A percentile compares a stretch with the other conserved stretches of the same genome.
These are phyloP conservation scores for Sebastes oblongus DNA, from an alignment of 2,797 vertebrate genomes.

Conservation along the genomic window DNA sequence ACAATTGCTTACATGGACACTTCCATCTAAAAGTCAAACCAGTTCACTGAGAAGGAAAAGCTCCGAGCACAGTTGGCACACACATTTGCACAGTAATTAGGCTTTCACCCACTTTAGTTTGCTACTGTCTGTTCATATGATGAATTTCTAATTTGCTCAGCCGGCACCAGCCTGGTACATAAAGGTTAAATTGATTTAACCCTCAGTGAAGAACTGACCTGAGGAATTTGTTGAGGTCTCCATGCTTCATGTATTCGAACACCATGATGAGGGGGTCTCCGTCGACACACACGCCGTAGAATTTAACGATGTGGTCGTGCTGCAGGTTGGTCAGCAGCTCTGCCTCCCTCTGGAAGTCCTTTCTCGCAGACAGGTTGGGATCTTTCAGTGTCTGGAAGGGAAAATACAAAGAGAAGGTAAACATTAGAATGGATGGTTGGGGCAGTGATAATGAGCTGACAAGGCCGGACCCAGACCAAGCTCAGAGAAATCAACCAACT, in stretches of 20 bases:
- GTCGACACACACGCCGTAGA: constrained; percentile 95
- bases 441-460: background rate
- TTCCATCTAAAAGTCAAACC: background rate
- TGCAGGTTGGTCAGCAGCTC: constrained; percentile 98
- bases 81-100: background rate
- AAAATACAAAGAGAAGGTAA: background rate
- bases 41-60: background rate
- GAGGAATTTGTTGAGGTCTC: constrained; percentile 98
- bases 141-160: background rate
- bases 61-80: background rate
- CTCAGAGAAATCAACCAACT: background rate
- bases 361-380: constrained; percentile 92
- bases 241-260: constrained; percentile 99
- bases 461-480: background rate
- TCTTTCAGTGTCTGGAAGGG: constrained; percentile 91
- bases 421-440: background rate
- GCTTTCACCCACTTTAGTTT: background rate
- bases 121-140: background rate
- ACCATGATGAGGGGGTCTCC: constrained; percentile 99
- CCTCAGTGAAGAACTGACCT: constrained; percentile 78
- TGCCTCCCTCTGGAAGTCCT: constrained; percentile 97
- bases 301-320: constrained; percentile 97
- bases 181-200: background rate
- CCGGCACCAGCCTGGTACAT: background rate
- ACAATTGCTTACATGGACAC: background rate